phyloP scores from a whole-genome alignment of 2,888 invertebrate genomes.

The Acronicta psi region DNA sequence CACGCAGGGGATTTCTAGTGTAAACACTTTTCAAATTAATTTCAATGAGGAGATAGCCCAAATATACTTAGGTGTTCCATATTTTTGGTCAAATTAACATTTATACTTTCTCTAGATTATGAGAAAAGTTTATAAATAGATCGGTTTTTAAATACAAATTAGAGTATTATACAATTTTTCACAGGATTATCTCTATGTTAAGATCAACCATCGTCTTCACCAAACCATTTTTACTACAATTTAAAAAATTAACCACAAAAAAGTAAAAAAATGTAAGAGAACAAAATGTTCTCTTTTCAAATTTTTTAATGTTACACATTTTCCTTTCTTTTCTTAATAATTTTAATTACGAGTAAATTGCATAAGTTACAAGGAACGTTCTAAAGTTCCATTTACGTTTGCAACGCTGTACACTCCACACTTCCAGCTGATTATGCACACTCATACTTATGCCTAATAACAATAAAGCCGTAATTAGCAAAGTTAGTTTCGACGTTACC shows the following conservation, averaged over 20 bases:
- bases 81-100: slow-evolving; percentile 21
- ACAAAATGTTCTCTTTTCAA: too few species aligned
- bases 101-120: slow-evolving; percentile 6
- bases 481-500: slow-evolving; percentile 41
- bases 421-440: slow-evolving; percentile 21
- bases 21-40: slow-evolving; percentile 41
- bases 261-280: too few species aligned
- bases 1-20: slow-evolving; percentile 40
- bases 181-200: too few species aligned
- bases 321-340: too few species aligned
- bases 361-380: too few species aligned
- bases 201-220: too few species aligned
- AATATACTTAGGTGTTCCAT: slow-evolving; percentile 33
- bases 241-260: too few species aligned
- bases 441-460: slow-evolving; percentile 37
- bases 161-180: too few species aligned
- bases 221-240: too few species aligned
- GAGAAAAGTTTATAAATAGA: not conserved
- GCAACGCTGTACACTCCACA: slow-evolving; percentile 20
- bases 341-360: too few species aligned
- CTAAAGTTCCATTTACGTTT: slow-evolving; percentile 15
- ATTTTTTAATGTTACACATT: too few species aligned
- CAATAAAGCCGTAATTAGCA: slow-evolving; percentile 45
- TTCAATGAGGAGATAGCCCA: slow-evolving; percentile 19
- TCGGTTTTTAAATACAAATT: too few species aligned